These are phyloP conservation scores for Hydrochoerus hydrochaeris DNA, from an alignment of 2,113 vertebrate species.

Conservation along the genomic window DNA sequence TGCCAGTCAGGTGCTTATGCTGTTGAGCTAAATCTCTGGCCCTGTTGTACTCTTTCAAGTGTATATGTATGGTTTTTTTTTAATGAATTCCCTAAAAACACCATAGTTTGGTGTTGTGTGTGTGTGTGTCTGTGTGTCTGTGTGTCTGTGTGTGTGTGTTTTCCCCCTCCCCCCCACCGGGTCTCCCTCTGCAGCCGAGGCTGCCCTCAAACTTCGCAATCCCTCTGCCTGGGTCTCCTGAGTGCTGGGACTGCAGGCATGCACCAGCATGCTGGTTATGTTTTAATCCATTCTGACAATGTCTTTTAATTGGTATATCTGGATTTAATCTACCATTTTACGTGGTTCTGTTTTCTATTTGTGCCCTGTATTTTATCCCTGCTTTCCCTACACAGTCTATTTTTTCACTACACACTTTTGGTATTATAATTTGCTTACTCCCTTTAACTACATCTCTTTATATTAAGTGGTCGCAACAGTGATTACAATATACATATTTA, in stretches of 20 bases:
- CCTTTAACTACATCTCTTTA: background rate
- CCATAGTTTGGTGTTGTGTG: background rate
- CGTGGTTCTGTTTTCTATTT: background rate
- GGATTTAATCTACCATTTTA: background rate
- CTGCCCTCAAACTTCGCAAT: background rate
- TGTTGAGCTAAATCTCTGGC: too few species aligned
- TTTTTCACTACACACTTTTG: background rate
- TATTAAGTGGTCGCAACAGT: background rate
- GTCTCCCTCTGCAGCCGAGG: background rate
- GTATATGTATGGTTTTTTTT: background rate
- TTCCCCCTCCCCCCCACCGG: too few species aligned
- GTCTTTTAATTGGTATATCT: background rate
- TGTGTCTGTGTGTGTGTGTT: too few species aligned
- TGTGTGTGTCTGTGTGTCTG: too few species aligned
- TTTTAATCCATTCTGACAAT: background rate
- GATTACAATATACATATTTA: background rate
- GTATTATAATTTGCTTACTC: background rate
- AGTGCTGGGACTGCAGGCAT: background rate
- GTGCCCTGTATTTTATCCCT: background rate
- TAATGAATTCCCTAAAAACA: constrained; percentile 10
- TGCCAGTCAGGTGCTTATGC: too few species aligned
- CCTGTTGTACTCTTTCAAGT: background rate
- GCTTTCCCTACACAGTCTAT: background rate
- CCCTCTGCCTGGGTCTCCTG: background rate
- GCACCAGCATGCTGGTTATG: background rate